These are phyloP conservation scores for Crenuchus spilurus DNA, from an alignment of 2,797 vertebrate species.

Conservation along the genomic window DNA sequence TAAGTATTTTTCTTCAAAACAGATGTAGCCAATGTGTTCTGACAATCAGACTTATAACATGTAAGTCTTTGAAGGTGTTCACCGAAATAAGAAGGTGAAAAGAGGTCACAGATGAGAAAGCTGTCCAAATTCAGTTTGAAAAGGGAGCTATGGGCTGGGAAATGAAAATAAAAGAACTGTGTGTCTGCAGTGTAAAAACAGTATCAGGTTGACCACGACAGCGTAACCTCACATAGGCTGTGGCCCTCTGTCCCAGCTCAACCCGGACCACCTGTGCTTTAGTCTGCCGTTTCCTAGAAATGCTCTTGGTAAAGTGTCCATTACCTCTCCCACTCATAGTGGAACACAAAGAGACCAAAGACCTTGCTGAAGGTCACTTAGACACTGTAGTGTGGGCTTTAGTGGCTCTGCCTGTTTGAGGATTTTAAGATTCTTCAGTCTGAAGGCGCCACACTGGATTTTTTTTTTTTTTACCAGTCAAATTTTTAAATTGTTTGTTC, in stretches of 20 bases:
- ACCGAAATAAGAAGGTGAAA: background rate
- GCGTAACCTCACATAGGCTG: background rate
- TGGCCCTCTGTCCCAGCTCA: background rate
- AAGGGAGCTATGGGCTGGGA: background rate
- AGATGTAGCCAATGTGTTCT: too few relatives aligned
- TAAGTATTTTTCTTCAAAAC: too few relatives aligned
- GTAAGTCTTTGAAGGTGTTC: background rate
- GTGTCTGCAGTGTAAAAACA: background rate
- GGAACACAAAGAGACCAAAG: conserved; percentile 1
- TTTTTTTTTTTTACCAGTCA: background rate
- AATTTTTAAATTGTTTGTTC: background rate
- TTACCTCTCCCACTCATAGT: background rate
- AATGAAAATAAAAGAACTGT: background rate
- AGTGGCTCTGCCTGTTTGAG: too few relatives aligned
- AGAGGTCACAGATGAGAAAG: background rate
- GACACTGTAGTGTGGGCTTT: background rate
- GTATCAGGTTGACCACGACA: background rate
- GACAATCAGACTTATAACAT: too few relatives aligned
- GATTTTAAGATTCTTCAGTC: too few relatives aligned
- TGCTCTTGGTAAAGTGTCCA: background rate
- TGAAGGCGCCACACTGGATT: background rate
- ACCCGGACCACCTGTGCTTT: background rate
- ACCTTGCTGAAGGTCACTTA: background rate
- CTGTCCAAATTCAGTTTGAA: background rate
- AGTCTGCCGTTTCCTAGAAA: conserved; percentile 7